Evolutionary conservation across 2,888 invertebrate genomes (phyloP).

Genomic region (Argyra leucocephala): DNA sequence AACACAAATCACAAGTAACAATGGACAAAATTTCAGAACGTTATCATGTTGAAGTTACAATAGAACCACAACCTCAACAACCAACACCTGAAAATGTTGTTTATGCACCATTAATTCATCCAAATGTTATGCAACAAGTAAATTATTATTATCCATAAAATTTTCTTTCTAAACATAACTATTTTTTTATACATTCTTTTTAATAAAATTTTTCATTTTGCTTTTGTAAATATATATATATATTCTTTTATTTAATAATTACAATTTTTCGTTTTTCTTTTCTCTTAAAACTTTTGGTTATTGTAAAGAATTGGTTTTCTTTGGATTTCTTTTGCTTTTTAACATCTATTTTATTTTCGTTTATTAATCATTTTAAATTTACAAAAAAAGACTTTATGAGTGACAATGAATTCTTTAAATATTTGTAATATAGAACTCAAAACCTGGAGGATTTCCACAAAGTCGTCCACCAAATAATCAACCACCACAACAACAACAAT

Average conservation of each 20-base stretch:
- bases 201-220: neutral
- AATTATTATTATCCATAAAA: slow-evolving; percentile 7
- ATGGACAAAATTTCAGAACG: slow-evolving; percentile 41
- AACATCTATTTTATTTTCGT: too few relatives aligned
- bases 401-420: too few relatives aligned
- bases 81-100: slow-evolving; percentile 38
- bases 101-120: slow-evolving; percentile 37
- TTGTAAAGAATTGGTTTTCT: too few relatives aligned
- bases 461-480: neutral
- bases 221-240: too few relatives aligned
- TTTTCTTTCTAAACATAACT: neutral
- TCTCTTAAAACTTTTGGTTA: too few relatives aligned
- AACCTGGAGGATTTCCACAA: neutral
- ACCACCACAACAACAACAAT: neutral
- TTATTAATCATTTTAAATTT: too few relatives aligned
- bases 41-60: slow-evolving; percentile 37
- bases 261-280: too few relatives aligned
- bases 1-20: slow-evolving; percentile 38
- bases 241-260: too few relatives aligned
- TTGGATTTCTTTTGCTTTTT: too few relatives aligned
- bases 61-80: slow-evolving; percentile 33
- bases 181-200: neutral
- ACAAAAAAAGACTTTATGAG: too few relatives aligned
- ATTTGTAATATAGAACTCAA: neutral
- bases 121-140: slow-evolving; percentile 35